These are phyloP conservation scores for Orycteropus afer DNA, from an alignment of 2,113 vertebrate genomes.

Conservation along the genomic window DNA sequence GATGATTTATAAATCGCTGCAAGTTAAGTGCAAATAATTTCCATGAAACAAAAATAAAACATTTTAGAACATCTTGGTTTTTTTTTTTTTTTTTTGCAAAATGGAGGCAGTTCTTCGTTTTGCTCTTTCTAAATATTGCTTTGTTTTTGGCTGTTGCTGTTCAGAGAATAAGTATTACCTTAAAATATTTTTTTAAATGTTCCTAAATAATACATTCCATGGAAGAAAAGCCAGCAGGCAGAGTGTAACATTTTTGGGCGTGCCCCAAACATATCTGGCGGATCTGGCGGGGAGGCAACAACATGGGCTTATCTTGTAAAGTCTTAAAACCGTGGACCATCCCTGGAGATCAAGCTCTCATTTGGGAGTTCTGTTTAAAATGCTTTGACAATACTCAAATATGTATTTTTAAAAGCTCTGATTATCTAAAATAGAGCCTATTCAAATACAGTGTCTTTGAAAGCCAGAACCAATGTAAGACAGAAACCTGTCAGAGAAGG, in stretches of 20 bases:
- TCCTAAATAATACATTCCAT: constrained; percentile 22
- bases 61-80: not conserved
- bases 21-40: not conserved
- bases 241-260: not conserved
- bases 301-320: not conserved
- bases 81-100: not conserved
- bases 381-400: not conserved
- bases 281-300: not conserved
- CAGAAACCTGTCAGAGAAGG: too few relatives aligned
- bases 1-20: constrained; percentile 13
- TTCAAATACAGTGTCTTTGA: not conserved
- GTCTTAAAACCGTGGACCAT: not conserved
- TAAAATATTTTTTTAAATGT: not conserved
- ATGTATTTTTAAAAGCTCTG: not conserved
- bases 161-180: constrained; percentile 27
- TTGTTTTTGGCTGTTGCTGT: not conserved
- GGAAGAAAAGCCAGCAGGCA: not conserved
- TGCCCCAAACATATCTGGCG: not conserved
- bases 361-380: constrained; percentile 32
- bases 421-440: not conserved
- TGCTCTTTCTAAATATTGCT: not conserved
- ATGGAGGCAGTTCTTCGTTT: constrained; percentile 3
- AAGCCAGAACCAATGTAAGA: too few relatives aligned
- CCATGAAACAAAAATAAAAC: not conserved
- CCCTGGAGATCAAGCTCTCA: not conserved